Conservation (phyloP, 2,888 invertebrate genomes). For the Acleris laterana region DNA sequence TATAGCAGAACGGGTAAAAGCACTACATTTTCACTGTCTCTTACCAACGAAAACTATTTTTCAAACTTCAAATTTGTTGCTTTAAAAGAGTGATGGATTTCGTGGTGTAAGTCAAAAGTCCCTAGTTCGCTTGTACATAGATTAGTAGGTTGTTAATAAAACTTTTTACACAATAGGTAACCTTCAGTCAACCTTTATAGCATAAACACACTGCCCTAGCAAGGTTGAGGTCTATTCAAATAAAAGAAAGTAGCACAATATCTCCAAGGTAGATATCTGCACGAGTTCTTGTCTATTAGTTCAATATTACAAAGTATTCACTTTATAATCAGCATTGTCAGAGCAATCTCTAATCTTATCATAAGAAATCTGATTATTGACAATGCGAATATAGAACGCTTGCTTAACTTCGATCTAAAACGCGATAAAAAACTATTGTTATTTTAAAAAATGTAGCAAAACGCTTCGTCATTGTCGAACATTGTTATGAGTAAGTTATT, state of each 20-base stretch:
- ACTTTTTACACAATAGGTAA: too few species aligned
- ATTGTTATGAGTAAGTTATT: conserved; percentile 55
- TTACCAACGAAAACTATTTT: too few species aligned
- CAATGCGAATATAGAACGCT: conserved; percentile 52
- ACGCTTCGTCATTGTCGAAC: conserved; percentile 51
- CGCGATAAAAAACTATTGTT: conserved; percentile 51
- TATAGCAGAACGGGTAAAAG: too few species aligned
- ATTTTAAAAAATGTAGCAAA: conserved; percentile 53
- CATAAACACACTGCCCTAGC: neutral
- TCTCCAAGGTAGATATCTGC: conserved; percentile 24
- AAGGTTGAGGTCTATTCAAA: conserved; percentile 24
- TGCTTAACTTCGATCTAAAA: conserved; percentile 49
- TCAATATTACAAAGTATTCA: conserved; percentile 30
- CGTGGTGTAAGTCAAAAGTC: too few species aligned
- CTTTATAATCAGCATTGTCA: conserved; percentile 25
- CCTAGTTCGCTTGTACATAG: too few species aligned
- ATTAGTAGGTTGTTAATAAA: too few species aligned
- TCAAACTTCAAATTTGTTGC: too few species aligned
- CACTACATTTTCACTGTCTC: too few species aligned
- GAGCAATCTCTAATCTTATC: conserved; percentile 34
- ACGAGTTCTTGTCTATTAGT: conserved; percentile 24
- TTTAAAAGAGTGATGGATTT: too few species aligned
- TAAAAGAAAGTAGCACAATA: conserved; percentile 25
- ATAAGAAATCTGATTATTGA: conserved; percentile 52
- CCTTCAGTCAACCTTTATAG: neutral